Conservation (phyloP, 2,797 vertebrate genomes). For the Vireo griseus region DNA sequence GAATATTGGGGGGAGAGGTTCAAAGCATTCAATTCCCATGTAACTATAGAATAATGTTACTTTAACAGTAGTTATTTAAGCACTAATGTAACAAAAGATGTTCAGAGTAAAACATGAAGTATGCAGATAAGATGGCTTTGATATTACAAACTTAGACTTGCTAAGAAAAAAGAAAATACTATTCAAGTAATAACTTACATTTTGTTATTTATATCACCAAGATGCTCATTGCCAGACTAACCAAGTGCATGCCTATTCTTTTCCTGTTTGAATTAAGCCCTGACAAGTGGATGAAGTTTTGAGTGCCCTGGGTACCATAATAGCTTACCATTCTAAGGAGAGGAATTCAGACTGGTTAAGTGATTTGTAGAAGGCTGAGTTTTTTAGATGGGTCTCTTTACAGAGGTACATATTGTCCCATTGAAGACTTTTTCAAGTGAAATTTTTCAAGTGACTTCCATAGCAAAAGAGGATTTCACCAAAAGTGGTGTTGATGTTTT, state of each 20-base stretch:
- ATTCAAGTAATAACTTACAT: background rate
- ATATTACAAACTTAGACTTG: background rate
- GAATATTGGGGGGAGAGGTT: background rate
- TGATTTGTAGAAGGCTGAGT: background rate
- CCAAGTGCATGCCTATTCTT: background rate
- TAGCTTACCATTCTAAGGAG: background rate
- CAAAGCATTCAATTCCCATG: background rate
- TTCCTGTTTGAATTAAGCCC: background rate
- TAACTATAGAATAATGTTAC: background rate
- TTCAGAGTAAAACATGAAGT: background rate
- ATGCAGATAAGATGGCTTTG: background rate
- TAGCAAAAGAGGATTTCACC: background rate
- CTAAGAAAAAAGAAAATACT: background rate
- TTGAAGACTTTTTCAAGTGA: background rate
- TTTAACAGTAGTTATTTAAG: background rate
- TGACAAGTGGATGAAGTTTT: background rate
- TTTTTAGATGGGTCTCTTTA: background rate
- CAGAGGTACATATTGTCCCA: background rate
- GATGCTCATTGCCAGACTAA: background rate
- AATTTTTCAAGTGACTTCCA: background rate
- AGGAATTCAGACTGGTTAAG: background rate
- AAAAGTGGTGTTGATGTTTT: background rate
- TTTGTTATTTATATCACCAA: background rate
- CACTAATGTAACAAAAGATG: background rate
- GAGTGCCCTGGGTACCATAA: background rate